Evolutionary conservation across 2,113 vertebrate genomes (phyloP), one percentile per base, ranked within the genome.

Genomic region (Cryptomyrus ogoouensis): DNA sequence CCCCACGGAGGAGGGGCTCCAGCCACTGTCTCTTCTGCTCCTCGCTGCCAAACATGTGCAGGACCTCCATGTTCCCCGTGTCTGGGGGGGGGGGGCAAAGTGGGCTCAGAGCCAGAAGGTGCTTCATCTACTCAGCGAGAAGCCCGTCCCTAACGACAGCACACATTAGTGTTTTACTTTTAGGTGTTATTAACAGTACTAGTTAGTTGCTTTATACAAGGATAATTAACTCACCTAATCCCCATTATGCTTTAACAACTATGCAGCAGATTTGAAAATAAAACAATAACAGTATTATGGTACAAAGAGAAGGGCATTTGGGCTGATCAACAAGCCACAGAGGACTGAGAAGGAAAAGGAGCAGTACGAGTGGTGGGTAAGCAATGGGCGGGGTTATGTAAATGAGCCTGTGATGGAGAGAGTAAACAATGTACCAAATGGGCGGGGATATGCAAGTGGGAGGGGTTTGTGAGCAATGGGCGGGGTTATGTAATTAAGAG

Each of bases 51-150:
- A 97, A 98, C 89, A 98, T 95, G 91, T 99, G 96, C 74, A 99
- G 95, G 1, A 98, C 96, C 91, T 99, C 98, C 97, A 99, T 99
- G 92, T 99, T 99, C 70, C 98, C 98, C 0, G 97, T 97, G 92
- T 99, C 98, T 99, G 93, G 83, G 52, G 85, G 35, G 42, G 91
- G 99, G 93, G 39, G 42, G 90, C 62, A 85, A 19, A 53, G 12
- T 15, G 9, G 46, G 27, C 77, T 46, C 53, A 86, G 24, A 62
- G 39, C 56, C 56, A 62, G 56, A 62, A 9, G 56, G 56, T 3
- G 21, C 19, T 83, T 17, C 17, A 8, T 62, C 35, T 8, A 35
- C 42, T 21, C 49, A 70, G 58, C 24, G 35, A 19, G 50, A n/a
- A 70, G 47, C 52, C 90, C 5, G 3, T 50, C 88, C 5, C 77